Evolutionary conservation across 2,888 invertebrate species (phyloP).

Genomic region (Lutraria lutraria): DNA sequence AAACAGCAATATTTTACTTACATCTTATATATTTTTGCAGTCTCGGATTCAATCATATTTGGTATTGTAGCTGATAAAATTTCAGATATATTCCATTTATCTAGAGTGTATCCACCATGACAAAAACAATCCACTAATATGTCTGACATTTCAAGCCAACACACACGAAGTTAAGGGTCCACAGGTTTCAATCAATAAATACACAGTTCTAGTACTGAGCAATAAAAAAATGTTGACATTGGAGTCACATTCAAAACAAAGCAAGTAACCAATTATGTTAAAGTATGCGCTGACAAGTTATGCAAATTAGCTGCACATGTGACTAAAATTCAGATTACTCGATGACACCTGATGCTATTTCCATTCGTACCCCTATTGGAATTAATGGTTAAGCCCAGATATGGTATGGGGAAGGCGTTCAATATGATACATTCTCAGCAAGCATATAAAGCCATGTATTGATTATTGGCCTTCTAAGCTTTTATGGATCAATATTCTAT

Average conservation of each 20-base stretch:
- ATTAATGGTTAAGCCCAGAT: conserved; percentile 37
- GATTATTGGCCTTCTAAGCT: conserved; percentile 31
- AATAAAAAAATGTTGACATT: background rate
- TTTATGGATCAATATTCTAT: conserved; percentile 23
- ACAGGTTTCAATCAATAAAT: conserved; percentile 52
- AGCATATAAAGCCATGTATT: conserved; percentile 38
- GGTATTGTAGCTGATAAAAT: conserved; percentile 65
- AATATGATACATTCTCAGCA: conserved; percentile 22
- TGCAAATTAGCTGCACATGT: conserved; percentile 46
- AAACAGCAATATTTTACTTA: conserved; percentile 71
- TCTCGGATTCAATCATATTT: conserved; percentile 80
- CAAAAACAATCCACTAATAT: conserved; percentile 73
- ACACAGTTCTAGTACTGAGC: background rate
- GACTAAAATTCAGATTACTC: conserved; percentile 20
- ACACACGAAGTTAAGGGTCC: conserved; percentile 18
- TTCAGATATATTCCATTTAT: conserved; percentile 64
- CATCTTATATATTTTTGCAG: conserved; percentile 82
- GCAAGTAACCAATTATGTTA: conserved; percentile 30
- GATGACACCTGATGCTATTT: conserved; percentile 37
- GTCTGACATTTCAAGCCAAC: conserved; percentile 57
- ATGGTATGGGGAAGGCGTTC: conserved; percentile 39
- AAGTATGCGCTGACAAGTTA: conserved; percentile 42
- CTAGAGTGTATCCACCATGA: conserved; percentile 74
- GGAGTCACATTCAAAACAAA: conserved; percentile 1
- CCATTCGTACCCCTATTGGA: conserved; percentile 5